phyloP scores from a whole-genome alignment of 1,140 invertebrate species.

The Drosophila pandora region DNA sequence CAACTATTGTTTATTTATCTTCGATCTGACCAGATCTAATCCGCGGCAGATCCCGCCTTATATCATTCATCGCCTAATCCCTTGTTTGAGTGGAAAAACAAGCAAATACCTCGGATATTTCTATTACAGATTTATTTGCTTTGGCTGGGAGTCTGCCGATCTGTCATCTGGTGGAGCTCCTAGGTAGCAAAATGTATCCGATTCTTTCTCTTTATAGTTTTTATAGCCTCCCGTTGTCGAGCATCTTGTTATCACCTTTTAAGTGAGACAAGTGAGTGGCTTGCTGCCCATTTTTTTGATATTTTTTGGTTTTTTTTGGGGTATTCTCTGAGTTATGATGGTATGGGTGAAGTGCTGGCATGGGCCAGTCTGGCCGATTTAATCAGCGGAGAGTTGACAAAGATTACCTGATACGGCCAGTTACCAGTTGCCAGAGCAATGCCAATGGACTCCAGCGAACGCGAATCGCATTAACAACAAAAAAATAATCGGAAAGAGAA shows the following conservation, averaged over 20 bases:
- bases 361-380: slow-evolving; percentile 41
- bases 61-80: slow-evolving; percentile 20
- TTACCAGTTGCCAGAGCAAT: slow-evolving; percentile 56
- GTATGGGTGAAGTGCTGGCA: slow-evolving; percentile 45
- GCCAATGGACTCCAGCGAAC: slow-evolving; percentile 28
- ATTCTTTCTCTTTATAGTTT: slow-evolving; percentile 21
- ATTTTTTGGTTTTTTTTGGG: background rate
- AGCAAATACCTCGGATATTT: slow-evolving; percentile 26
- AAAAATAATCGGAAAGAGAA: slow-evolving; percentile 13
- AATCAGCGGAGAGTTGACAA: slow-evolving; percentile 73
- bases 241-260: slow-evolving; percentile 81
- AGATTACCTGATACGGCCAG: slow-evolving; percentile 79
- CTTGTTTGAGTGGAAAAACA: slow-evolving; percentile 28
- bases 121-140: slow-evolving; percentile 62
- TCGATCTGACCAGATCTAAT: slow-evolving; percentile 1
- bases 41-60: slow-evolving; percentile 21
- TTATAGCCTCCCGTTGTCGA: slow-evolving; percentile 44
- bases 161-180: slow-evolving; percentile 30
- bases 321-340: slow-evolving; percentile 4
- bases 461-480: slow-evolving; percentile 37
- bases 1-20: slow-evolving; percentile 13
- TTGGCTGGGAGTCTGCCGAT: slow-evolving; percentile 18
- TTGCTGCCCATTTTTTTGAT: slow-evolving; percentile 32
- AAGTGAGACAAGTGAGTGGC: slow-evolving; percentile 78
- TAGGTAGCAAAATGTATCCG: slow-evolving; percentile 40